Evolutionary conservation across 2,797 vertebrate genomes (phyloP), one percentile per base, ranked within the genome.

Genomic region (Alectoris magna): DNA sequence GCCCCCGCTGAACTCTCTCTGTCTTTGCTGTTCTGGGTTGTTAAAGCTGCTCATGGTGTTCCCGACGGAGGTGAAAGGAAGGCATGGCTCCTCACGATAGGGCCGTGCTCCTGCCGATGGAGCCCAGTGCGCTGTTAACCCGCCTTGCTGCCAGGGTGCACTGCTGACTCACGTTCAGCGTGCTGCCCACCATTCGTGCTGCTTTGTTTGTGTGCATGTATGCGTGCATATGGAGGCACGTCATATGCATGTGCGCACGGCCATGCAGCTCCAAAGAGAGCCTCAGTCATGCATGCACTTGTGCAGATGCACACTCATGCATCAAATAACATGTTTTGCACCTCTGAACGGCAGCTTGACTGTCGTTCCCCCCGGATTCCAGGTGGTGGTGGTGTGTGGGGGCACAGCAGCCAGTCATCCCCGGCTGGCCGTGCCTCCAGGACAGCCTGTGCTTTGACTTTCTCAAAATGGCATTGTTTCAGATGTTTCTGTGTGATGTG

Each of bases 81-180:
- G 5, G 0, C 2, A 0, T 48, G 51, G 14, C 27, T 53, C 1
- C 51, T 36, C 69, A 23, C 14, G 41, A 0, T 31, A 44, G 13
- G 70, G 10, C 38, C 3, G 1, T 36, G 76, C 77, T 88, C 17
- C 70, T 69, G 46, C 59, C 34, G 43, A 1, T 16, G 2, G n/a
- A 76, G 76, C 66, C 29, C 29, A 1, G 39, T 0, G 0, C 34
- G 67, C 66, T 55, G 1, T 66, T 44, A 22, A 68, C 48, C 59
- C 11, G 10, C 13, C 2, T 27, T 15, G 0, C 58, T 85, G 88
- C 53, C 53, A n/a, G 88, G 68, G 63, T 15, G 1, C 81, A 49
- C 16, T 88, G 85, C 91, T 90, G 83, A 78, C 78, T 90, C 68
- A 11, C 9, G 4, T 26, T 69, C 18, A 73, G 34, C 56, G 6